Conservation (phyloP, 2,888 invertebrate species). For the Thumatha senex region DNA sequence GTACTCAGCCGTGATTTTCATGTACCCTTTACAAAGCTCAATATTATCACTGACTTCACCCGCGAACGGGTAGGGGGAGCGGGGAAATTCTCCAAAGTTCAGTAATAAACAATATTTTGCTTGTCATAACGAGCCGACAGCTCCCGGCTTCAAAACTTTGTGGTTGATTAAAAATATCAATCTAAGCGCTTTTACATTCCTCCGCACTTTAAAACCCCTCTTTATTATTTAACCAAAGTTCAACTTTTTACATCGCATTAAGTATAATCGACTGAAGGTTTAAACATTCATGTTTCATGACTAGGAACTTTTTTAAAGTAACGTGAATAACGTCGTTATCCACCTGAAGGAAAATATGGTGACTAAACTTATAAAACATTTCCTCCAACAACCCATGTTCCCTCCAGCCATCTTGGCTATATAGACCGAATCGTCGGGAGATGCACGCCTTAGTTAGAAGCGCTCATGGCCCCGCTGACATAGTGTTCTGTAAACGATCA, state of each 20-base stretch:
- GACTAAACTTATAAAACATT: too few species aligned
- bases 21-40: constrained; percentile 31
- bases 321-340: too few species aligned
- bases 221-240: constrained; percentile 31
- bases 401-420: too few species aligned
- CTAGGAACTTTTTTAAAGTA: constrained; percentile 10
- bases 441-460: too few species aligned
- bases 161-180: constrained; percentile 64
- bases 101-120: constrained; percentile 56
- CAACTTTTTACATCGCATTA: constrained; percentile 13
- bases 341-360: too few species aligned
- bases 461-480: too few species aligned
- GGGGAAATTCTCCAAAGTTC: constrained; percentile 40
- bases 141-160: constrained; percentile 43
- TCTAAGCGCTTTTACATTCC: constrained; percentile 39
- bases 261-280: constrained; percentile 11
- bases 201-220: constrained; percentile 16
- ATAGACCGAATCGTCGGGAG: too few species aligned
- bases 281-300: constrained; percentile 17
- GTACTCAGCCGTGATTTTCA: constrained; percentile 17
- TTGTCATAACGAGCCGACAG: constrained; percentile 49
- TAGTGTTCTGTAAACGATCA: too few species aligned
- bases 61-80: not conserved
- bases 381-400: too few species aligned
- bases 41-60: constrained; percentile 36